Base-by-base conservation (phyloP, 2,888 invertebrate species). In the Pachliopta kotzebuea region DNA sequence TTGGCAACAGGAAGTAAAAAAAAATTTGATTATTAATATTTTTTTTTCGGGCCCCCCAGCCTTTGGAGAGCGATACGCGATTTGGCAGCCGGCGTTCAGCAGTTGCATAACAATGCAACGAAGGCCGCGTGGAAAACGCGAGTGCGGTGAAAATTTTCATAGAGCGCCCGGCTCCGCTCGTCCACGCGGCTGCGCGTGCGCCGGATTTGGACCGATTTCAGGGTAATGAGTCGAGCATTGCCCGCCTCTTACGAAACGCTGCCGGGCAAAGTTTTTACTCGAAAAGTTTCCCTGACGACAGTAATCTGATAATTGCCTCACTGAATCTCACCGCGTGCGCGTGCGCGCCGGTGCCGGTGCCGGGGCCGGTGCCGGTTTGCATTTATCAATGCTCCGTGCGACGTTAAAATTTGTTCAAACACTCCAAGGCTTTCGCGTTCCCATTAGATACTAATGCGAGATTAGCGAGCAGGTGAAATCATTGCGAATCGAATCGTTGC, bases 81-180 rank as follows among this genome's bases (percentile, higher is more conserved):
- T 84, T 84, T 81, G 85, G 81, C 82, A 79, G 79, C 76, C 74
- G 75, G 76, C 74, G 74, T 75, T 62, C 77, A 78, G 79, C 79
- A 83, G 85, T 90, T 89, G 89, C 89, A 88, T 89, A 89, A 90
- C 85, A 84, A 83, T 87, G 87, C 87, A 88, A 78, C 77, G 83
- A 83, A 84, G 84, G 83, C 83, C 76, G 81, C 79, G 76, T 77
- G 85, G 87, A 88, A 89, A 90, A 84, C 81, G 83, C 60, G 65
- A 50, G 75, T 77, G 76, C 77, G 76, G 81, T 83, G 85, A 81
- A 83, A 85, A 84, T 83, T 81, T 78, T 76, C 74, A 76, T 77
- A 77, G 74, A 74, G 74, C 72, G 76, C 77, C 76, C 74, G 74
- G 74, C 72, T 71, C 71, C 72, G 71, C 70, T 73, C 76, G 76